Percentiles rank a stretch among this genome's conserved stretches.
These are phyloP conservation scores for Sciaenops ocellatus DNA, from an alignment of 2,797 vertebrate species.

Conservation along the genomic window DNA sequence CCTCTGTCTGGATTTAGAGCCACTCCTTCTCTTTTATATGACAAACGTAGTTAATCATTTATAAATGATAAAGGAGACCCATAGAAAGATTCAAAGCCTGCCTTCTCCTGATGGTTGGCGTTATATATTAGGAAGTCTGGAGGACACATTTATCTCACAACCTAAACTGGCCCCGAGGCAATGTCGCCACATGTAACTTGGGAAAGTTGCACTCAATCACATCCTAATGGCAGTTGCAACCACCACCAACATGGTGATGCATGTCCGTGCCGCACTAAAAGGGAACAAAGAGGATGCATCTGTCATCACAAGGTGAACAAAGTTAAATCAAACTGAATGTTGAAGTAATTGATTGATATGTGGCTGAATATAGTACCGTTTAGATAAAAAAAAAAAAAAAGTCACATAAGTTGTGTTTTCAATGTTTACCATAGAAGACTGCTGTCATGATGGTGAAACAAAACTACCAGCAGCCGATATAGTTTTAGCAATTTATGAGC, in stretches of 20 bases:
- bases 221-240: constrained; percentile 11
- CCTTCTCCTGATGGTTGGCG: constrained; percentile 28
- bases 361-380: rapidly evolving
- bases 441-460: too few relatives aligned
- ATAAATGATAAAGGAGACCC: constrained; percentile 52
- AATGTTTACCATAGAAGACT: too few relatives aligned
- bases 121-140: constrained; percentile 38
- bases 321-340: background rate
- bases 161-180: constrained; percentile 19
- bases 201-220: constrained; percentile 28
- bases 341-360: constrained; percentile 1
- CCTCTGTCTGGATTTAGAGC: constrained; percentile 43
- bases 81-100: constrained; percentile 28
- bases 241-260: constrained; percentile 5
- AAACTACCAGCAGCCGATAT: too few relatives aligned
- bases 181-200: constrained; percentile 33
- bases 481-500: too few relatives aligned
- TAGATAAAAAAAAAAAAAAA: background rate
- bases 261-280: constrained; percentile 9
- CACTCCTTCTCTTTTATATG: constrained; percentile 50
- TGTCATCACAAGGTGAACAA: background rate
- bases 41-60: constrained; percentile 63
- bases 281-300: background rate
- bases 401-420: background rate
- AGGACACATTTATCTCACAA: constrained; percentile 49